Evolutionary conservation across 2,113 vertebrate genomes (phyloP), one percentile per base, ranked within the genome.

Genomic region (Bubalus kerabau): DNA sequence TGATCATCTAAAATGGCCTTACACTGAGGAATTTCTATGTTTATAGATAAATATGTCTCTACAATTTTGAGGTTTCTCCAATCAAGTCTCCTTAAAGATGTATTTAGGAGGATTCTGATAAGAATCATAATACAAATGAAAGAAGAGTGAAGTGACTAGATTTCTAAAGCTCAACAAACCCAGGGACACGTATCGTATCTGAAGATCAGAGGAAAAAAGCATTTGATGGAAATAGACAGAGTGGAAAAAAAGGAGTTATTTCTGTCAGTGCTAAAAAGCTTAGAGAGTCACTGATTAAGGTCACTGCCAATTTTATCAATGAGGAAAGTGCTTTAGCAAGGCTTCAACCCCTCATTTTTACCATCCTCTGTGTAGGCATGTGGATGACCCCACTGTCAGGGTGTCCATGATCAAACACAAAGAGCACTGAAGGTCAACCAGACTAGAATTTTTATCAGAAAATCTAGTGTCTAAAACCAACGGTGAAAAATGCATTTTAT

Each of bases 291-390:
- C 85, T 98, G 97, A 98, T 98, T 97, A 98, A 95, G 83, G 86
- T 98, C 97, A 97, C 59, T 97, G 92, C 92, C 97, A 96, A 88
- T 98, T 98, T 97, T 95, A 95, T 97, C 98, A 98, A 78, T 95
- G 96, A 93, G 52, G 26, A 96, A 98, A 98, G 76, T 90, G 94
- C 28, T 97, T 95, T 81, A 62, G 80, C 64, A 94, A 87, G 64
- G 71, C 54, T 57, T 80, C 95, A 95, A 80, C n/a, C 52, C 36
- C 96, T 97, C 50, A 95, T 40, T 24, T 84, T 87, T 95, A 26
- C 40, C 81, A 57, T 28, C 17, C 54, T 97, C 92, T 81, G 5
- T 14, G 43, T 36, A 78, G 74, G 54, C 64, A 74, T 50, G 30
- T n/a, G 88, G 67, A 52, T 56, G 60, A 85, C 7, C 7, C 54